A percentile compares a stretch with the other conserved stretches of the same genome.
phyloP scores from a whole-genome alignment of 2,888 invertebrate genomes.

The Pyrrhosoma nymphula region DNA sequence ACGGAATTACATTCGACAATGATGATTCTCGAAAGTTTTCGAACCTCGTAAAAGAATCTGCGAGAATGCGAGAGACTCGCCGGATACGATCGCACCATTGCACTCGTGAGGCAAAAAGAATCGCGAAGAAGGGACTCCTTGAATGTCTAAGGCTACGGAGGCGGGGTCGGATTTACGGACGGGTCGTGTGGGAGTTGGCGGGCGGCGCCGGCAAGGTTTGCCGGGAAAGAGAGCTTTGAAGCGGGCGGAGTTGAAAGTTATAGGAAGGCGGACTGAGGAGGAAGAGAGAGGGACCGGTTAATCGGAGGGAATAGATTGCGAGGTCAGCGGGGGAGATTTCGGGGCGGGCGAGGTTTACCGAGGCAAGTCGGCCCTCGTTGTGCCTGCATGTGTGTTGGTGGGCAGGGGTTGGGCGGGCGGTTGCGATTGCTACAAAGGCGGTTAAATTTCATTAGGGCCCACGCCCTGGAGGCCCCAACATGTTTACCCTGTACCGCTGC shows the following conservation, averaged over 20 bases:
- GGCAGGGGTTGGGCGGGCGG: not conserved
- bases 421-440: conserved; percentile 16
- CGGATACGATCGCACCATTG: too few relatives aligned
- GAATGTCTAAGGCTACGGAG: too few relatives aligned
- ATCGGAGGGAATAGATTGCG: conserved; percentile 14
- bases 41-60: too few relatives aligned
- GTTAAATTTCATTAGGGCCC: conserved; percentile 14
- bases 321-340: not conserved
- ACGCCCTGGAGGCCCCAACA: not conserved
- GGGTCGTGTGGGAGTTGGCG: not conserved
- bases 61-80: too few relatives aligned
- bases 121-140: too few relatives aligned
- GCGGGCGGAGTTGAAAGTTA: conserved; percentile 22
- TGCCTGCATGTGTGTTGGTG: not conserved
- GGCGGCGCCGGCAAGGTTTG: not conserved
- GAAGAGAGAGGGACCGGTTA: not conserved
- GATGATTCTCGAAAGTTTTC: too few relatives aligned
- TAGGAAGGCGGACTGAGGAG: not conserved
- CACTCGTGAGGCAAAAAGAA: too few relatives aligned
- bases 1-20: too few relatives aligned
- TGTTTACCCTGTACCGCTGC: conserved; percentile 11
- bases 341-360: not conserved
- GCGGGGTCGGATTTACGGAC: not conserved
- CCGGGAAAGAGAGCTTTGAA: not conserved
- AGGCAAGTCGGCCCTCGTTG: not conserved